Conservation (phyloP, 1,140 invertebrate species). For the Drosophila serrata region DNA sequence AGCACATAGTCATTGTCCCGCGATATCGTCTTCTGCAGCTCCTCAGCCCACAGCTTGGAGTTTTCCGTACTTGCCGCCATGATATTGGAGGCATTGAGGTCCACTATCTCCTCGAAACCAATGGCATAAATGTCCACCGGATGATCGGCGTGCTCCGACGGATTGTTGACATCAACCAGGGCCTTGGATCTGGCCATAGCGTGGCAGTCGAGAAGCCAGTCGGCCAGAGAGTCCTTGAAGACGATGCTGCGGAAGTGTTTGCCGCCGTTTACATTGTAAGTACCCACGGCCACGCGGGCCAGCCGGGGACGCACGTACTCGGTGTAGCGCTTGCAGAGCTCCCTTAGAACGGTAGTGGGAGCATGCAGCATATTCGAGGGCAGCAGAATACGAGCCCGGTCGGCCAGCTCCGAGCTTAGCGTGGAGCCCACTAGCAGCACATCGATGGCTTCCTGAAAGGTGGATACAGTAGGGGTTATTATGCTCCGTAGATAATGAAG, state of each 20-base stretch:
- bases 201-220: constrained; percentile 96
- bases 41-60: constrained; percentile 97
- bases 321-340: constrained; percentile 93
- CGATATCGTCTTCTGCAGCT: constrained; percentile 96
- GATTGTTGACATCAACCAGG: constrained; percentile 86
- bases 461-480: neutral
- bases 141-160: constrained; percentile 86
- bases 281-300: constrained; percentile 95
- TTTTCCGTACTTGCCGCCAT: constrained; percentile 98
- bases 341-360: constrained; percentile 91
- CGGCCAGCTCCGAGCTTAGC: constrained; percentile 95
- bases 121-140: constrained; percentile 97
- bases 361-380: constrained; percentile 95
- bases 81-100: constrained; percentile 99
- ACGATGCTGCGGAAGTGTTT: constrained; percentile 99
- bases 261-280: constrained; percentile 99
- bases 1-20: constrained; percentile 94
- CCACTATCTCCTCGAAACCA: constrained; percentile 99
- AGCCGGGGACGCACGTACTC: constrained; percentile 92
- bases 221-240: constrained; percentile 97
- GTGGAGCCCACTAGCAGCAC: constrained; percentile 96
- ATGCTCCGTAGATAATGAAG: too few relatives aligned
- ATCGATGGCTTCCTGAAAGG: constrained; percentile 96
- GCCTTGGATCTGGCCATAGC: constrained; percentile 80
- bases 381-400: constrained; percentile 95